These are phyloP conservation scores for Entelurus aequoreus DNA, from an alignment of 2,113 vertebrate species.

Conservation along the genomic window DNA sequence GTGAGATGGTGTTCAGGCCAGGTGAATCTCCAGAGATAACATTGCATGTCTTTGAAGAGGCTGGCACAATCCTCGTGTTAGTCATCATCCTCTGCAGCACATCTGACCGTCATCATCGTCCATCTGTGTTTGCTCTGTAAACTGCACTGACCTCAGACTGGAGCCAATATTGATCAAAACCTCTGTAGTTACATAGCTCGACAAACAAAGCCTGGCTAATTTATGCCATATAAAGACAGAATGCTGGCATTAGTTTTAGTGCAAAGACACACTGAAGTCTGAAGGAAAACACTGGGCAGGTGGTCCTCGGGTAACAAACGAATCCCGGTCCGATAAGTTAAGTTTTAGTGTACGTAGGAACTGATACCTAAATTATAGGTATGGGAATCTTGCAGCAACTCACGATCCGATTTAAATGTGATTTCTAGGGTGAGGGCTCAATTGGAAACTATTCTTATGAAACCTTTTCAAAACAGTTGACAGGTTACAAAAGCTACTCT, in stretches of 20 bases:
- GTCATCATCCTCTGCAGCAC: slow-evolving; percentile 13
- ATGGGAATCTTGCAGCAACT: too few species aligned
- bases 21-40: slow-evolving; percentile 45
- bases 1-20: slow-evolving; percentile 25
- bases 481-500: too few species aligned
- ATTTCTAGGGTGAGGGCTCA: too few species aligned
- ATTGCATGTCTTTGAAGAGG: slow-evolving; percentile 48
- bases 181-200: neutral
- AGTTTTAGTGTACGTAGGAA: too few species aligned
- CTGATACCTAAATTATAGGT: too few species aligned
- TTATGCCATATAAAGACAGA: slow-evolving; percentile 9
- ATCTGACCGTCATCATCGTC: slow-evolving; percentile 21
- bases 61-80: slow-evolving; percentile 19
- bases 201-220: slow-evolving; percentile 18
- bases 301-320: too few species aligned
- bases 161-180: slow-evolving; percentile 28
- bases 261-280: slow-evolving; percentile 1
- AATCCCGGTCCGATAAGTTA: too few species aligned
- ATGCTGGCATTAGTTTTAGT: slow-evolving; percentile 1
- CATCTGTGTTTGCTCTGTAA: slow-evolving; percentile 30
- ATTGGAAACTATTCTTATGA: too few species aligned
- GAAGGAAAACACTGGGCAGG: neutral
- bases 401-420: too few species aligned
- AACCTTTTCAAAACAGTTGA: too few species aligned
- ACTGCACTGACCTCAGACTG: slow-evolving; percentile 32